Base-by-base conservation (phyloP, 2,797 vertebrate genomes). In the Enoplosus armatus region DNA sequence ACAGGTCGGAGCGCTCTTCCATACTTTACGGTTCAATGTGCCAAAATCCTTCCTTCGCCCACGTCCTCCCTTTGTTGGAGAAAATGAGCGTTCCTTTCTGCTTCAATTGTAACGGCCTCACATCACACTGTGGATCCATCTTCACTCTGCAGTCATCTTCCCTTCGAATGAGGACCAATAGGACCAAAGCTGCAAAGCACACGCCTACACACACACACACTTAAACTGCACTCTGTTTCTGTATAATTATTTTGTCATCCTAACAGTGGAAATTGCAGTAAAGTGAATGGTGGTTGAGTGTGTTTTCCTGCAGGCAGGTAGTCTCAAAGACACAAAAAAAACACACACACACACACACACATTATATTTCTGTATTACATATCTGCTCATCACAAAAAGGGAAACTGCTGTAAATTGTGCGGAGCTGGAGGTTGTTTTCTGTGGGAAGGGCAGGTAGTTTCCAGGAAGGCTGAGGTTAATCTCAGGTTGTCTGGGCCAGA, bases 401-500 rank as follows among this genome's bases (percentile, higher is more conserved):
- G 73, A 77, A 69, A 53, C 39, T 58, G 35, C 26, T 43, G 29
- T 84, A 74, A 76, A 82, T 61, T 54, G 37, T 26, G 12, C 3
- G 3, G 51, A 43, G 73, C 73, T 80, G 70, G 73, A 75, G 53
- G 74, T 77, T 84, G 39, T 84, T 89, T 81, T 85, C 58, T 69
- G 20, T 65, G 72, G 58, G 55, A 43, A 45, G 78, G 68, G 63
- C 87, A 89, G 88, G 87, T 93, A 89, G 87, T 80, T 88, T 91
- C 82, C 88, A 89, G 69, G 66, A 77, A 61, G 68, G 56, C 83
- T 80, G 85, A 77, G 87, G 87, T 90, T 90, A 93, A 92, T 87
- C 84, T 82, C 76, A 80, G 92, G 92, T 91, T 91, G 89, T 93
- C 89, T 88, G 80, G 84, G 91, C 90, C 83, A 84, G 84, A 77